Percentiles rank a stretch among this genome's conserved stretches.
Conservation (phyloP, 2,113 vertebrate genomes). For the Clarias gariepinus region DNA sequence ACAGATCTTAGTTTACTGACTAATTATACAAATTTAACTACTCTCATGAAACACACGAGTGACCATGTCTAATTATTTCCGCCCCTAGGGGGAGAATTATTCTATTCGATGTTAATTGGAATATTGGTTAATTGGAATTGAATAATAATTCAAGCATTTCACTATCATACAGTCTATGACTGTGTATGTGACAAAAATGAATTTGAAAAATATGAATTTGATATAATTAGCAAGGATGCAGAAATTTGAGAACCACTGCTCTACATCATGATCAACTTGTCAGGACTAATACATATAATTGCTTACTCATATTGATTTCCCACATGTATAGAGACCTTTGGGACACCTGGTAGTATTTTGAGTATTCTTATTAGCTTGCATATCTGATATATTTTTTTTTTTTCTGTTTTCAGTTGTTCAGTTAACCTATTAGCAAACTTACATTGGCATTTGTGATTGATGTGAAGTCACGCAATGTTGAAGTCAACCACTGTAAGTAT, state of each 20-base stretch:
- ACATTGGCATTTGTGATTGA: not conserved
- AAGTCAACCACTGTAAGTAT: not conserved
- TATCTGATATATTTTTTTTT: not conserved
- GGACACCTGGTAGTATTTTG: not conserved
- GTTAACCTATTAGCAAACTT: not conserved
- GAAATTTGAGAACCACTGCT: not conserved
- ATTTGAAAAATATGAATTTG: too few species aligned
- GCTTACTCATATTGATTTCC: too few species aligned
- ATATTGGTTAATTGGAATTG: too few species aligned
- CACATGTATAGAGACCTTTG: too few species aligned
- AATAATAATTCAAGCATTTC: too few species aligned
- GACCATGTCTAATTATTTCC: not conserved
- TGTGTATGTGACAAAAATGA: too few species aligned
- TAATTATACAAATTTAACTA: not conserved
- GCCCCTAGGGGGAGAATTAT: not conserved
- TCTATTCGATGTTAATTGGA: not conserved
- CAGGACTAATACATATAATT: too few species aligned
- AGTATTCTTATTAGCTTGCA: not conserved
- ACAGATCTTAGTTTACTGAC: not conserved
- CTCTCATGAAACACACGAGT: not conserved
- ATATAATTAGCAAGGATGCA: not conserved
- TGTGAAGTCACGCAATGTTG: not conserved
- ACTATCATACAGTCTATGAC: too few species aligned
- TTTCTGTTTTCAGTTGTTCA: not conserved
- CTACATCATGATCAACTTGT: too few species aligned